A percentile compares a stretch with the other conserved stretches of the same genome.
These are phyloP conservation scores for Amblyjoppa fuscipennis DNA, from an alignment of 2,888 invertebrate species.

Conservation along the genomic window DNA sequence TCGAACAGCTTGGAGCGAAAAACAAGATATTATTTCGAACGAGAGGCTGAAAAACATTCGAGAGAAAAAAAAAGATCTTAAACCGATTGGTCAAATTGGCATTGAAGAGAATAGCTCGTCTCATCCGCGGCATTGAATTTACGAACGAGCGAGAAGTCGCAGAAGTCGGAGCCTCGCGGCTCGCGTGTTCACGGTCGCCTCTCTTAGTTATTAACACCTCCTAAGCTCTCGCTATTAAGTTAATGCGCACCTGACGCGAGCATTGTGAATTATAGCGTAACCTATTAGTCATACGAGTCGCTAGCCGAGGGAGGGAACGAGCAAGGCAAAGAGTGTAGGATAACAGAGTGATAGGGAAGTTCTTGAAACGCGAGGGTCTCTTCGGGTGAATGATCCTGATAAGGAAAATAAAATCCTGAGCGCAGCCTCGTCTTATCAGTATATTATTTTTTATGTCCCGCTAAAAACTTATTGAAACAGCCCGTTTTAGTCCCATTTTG, in stretches of 20 bases:
- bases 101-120: neutral
- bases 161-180: neutral
- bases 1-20: neutral
- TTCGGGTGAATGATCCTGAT: constrained; percentile 10
- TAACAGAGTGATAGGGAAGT: constrained; percentile 39
- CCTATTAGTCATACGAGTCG: constrained; percentile 69
- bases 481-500: neutral
- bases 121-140: constrained; percentile 11
- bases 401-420: neutral
- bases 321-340: neutral
- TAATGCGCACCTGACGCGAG: constrained; percentile 71
- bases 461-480: neutral
- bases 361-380: constrained; percentile 27
- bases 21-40: neutral
- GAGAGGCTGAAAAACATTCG: neutral
- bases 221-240: constrained; percentile 70
- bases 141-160: constrained; percentile 17
- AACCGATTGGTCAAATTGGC: neutral
- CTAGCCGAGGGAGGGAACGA: constrained; percentile 28
- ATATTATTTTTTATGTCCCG: neutral
- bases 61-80: too few relatives aligned
- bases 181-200: constrained; percentile 53
- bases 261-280: constrained; percentile 70
- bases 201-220: constrained; percentile 70
- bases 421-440: neutral